Evolutionary conservation across 2,797 vertebrate species (phyloP).

Genomic region (Loris lydekkerianus): DNA sequence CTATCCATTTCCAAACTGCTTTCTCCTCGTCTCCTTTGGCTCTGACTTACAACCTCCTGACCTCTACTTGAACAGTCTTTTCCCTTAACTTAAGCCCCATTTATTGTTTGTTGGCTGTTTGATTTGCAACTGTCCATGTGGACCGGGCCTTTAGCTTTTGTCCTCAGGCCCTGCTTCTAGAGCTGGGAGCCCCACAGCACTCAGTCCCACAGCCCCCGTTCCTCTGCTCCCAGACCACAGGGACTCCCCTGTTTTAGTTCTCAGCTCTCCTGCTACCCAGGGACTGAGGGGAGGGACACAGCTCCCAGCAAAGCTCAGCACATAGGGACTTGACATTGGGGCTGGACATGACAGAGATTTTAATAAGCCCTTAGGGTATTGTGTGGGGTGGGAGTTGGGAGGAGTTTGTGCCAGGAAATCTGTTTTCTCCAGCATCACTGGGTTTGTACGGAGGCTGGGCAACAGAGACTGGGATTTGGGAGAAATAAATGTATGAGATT

Average conservation of each 20-base stretch:
- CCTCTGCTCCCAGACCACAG: not conserved
- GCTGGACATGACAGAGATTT: not conserved
- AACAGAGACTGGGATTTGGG: not conserved
- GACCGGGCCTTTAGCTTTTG: not conserved
- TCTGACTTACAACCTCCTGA: not conserved
- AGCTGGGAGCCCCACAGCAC: not conserved
- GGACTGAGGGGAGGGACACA: too few species aligned
- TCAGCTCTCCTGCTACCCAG: not conserved
- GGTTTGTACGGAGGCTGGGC: not conserved
- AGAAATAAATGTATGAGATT: not conserved
- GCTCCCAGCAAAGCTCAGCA: not conserved
- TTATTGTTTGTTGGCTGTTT: not conserved
- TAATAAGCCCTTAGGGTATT: not conserved
- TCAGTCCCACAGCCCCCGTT: fast-evolving
- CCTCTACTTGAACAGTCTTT: not conserved
- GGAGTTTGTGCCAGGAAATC: not conserved
- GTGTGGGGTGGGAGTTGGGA: not conserved
- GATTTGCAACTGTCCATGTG: not conserved
- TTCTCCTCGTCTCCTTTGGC: not conserved
- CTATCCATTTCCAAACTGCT: not conserved
- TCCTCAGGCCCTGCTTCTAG: not conserved
- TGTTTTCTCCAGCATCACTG: not conserved
- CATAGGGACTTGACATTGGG: not conserved
- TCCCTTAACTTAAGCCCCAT: not conserved
- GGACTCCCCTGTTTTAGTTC: not conserved